These are phyloP conservation scores for Elephantulus edwardii DNA, from an alignment of 2,113 vertebrate species.

Conservation along the genomic window DNA sequence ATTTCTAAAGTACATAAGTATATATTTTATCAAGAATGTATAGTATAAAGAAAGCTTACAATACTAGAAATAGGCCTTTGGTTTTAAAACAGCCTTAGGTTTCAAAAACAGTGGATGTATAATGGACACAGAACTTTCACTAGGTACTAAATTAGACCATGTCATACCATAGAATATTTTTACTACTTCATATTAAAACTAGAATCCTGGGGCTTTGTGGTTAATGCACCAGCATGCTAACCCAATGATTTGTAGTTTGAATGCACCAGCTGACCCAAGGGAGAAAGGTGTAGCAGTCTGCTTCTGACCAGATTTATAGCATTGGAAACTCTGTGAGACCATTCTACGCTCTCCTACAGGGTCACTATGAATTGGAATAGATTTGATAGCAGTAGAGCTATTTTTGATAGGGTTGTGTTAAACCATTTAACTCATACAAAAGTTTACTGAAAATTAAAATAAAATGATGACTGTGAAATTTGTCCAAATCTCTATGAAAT, in stretches of 20 bases:
- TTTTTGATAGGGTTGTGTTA: too few relatives aligned
- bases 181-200: not conserved
- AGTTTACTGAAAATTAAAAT: not conserved
- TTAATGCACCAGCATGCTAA: too few relatives aligned
- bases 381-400: too few relatives aligned
- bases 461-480: not conserved
- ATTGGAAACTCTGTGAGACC: too few relatives aligned
- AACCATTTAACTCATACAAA: not conserved
- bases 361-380: too few relatives aligned
- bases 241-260: too few relatives aligned
- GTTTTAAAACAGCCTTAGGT: not conserved
- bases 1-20: conserved; percentile 8
- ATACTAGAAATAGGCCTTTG: not conserved
- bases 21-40: not conserved
- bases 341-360: too few relatives aligned
- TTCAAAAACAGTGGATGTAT: not conserved
- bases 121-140: not conserved
- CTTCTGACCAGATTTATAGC: too few relatives aligned
- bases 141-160: not conserved
- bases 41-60: not conserved
- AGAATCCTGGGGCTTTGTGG: not conserved
- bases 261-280: too few relatives aligned
- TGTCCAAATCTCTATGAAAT: not conserved
- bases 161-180: not conserved
- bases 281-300: too few relatives aligned